phyloP scores from a whole-genome alignment of 2,888 invertebrate genomes.

The Nezara viridula region DNA sequence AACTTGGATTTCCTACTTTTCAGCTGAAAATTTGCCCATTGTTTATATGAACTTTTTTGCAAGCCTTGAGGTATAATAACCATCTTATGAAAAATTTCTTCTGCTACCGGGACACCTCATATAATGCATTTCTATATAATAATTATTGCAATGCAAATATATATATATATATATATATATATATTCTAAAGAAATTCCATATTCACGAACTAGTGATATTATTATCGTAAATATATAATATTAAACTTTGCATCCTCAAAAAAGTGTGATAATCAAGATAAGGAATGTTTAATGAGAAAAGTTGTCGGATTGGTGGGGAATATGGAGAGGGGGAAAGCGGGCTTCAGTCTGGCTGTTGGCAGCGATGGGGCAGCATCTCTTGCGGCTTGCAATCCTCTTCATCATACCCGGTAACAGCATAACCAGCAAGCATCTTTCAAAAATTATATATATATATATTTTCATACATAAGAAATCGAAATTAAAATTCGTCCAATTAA shows the following conservation, averaged over 20 bases:
- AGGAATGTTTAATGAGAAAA: conserved; percentile 1
- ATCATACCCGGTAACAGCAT: neutral
- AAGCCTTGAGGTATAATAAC: too few species aligned
- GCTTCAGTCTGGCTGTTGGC: neutral
- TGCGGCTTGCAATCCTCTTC: neutral
- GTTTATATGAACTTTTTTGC: too few species aligned
- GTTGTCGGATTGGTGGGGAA: neutral
- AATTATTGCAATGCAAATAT: too few species aligned
- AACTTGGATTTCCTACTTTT: too few species aligned
- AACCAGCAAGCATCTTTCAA: neutral
- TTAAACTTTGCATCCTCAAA: neutral
- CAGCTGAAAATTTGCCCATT: too few species aligned
- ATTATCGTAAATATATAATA: neutral
- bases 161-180: too few species aligned
- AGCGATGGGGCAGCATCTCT: neutral
- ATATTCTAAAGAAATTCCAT: too few species aligned
- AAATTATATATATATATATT: neutral
- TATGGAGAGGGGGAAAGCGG: neutral
- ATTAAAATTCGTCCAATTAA: neutral
- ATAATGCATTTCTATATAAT: too few species aligned
- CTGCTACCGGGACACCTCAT: too few species aligned
- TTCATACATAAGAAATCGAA: neutral
- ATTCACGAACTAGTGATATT: too few species aligned
- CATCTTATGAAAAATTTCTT: too few species aligned
- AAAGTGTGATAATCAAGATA: neutral